A percentile compares a stretch with the other conserved stretches of the same genome.
These are phyloP conservation scores for Lepus townsendii DNA, from an alignment of 2,797 vertebrate genomes.

Conservation along the genomic window DNA sequence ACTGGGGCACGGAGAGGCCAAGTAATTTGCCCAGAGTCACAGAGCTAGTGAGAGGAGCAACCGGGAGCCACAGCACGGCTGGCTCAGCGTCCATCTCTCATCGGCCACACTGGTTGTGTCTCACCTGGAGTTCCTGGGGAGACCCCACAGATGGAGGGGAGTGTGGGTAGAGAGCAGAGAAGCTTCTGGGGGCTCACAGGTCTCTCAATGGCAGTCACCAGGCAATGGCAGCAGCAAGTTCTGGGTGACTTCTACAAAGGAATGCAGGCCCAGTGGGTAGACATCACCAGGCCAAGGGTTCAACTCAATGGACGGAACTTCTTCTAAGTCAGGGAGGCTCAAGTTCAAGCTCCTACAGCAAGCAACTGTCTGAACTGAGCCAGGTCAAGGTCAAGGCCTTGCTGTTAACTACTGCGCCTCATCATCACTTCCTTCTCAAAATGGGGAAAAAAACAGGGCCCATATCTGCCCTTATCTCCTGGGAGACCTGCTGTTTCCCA, in stretches of 20 bases:
- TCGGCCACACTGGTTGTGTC: not conserved
- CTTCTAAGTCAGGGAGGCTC: not conserved
- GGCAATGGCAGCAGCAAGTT: not conserved
- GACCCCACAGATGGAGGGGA: not conserved
- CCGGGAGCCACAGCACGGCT: not conserved
- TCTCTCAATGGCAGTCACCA: not conserved
- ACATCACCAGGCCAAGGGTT: not conserved
- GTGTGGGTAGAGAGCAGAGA: not conserved
- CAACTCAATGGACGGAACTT: conserved; percentile 19
- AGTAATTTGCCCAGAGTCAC: not conserved
- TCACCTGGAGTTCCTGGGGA: not conserved
- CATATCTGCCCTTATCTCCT: not conserved
- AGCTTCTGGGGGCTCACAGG: not conserved
- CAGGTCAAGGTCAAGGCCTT: not conserved
- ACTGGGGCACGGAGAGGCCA: not conserved
- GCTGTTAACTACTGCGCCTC: not conserved
- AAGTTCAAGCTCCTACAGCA: not conserved
- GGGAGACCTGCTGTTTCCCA: conserved; percentile 25
- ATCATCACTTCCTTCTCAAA: not conserved
- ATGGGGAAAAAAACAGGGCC: not conserved
- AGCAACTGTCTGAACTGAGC: not conserved
- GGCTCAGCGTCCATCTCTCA: not conserved
- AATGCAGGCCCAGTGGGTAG: not conserved
- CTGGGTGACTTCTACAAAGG: not conserved
- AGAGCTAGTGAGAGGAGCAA: not conserved